phyloP scores from a whole-genome alignment of 2,113 vertebrate species.

The Terrapene triunguis region DNA sequence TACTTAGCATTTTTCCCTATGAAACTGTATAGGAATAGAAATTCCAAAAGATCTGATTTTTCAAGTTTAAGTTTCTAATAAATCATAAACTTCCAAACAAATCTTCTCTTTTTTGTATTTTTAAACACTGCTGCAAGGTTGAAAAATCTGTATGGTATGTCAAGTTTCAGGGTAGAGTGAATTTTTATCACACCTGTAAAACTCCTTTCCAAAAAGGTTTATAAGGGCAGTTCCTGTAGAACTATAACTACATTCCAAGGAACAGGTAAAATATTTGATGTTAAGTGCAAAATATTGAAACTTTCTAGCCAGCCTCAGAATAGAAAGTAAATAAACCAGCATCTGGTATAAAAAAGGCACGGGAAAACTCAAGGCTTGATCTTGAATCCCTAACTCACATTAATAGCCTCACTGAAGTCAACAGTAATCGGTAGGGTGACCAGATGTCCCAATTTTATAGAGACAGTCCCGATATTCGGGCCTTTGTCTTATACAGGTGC shows the following conservation, averaged over 20 bases:
- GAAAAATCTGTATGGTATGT: neutral
- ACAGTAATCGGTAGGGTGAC: too few relatives aligned
- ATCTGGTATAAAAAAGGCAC: neutral
- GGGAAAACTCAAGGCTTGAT: neutral
- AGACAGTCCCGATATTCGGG: too few relatives aligned
- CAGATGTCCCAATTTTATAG: too few relatives aligned
- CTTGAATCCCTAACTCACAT: neutral
- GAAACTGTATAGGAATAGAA: neutral
- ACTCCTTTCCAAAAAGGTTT: neutral
- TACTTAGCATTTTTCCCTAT: neutral
- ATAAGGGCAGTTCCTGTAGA: neutral
- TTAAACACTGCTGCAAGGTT: neutral
- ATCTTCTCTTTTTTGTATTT: neutral
- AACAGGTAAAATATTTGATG: neutral
- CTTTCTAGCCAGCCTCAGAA: neutral
- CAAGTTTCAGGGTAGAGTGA: neutral
- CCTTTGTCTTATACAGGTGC: too few relatives aligned
- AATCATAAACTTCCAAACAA: neutral
- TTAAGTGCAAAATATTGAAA: neutral
- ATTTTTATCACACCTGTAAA: neutral
- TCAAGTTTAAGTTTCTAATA: too few relatives aligned
- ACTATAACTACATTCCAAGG: neutral
- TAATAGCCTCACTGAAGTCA: neutral
- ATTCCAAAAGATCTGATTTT: too few relatives aligned
- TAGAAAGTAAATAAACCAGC: neutral